Percentiles rank a stretch among this genome's conserved stretches.
Conservation (phyloP, 1,140 invertebrate species). For the Steinernema khuongi region DNA sequence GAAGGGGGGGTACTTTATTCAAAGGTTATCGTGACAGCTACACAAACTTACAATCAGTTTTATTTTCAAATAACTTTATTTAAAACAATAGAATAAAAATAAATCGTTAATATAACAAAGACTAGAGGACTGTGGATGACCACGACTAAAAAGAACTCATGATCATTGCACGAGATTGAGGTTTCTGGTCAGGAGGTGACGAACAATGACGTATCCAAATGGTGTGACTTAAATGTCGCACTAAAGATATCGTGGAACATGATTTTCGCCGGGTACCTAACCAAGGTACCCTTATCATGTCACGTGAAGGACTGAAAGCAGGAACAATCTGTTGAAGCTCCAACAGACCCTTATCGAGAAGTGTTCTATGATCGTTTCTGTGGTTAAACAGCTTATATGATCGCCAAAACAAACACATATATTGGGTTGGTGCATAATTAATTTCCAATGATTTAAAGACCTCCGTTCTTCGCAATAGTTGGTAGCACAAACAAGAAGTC, state of each 20-base stretch:
- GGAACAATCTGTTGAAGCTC: too few relatives aligned
- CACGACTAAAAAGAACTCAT: conserved; percentile 17
- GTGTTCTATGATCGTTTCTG: too few relatives aligned
- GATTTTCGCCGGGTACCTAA: background rate
- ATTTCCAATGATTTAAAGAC: too few relatives aligned
- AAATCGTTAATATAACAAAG: background rate
- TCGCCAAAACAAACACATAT: too few relatives aligned
- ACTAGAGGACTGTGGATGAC: conserved; percentile 16
- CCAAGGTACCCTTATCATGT: too few relatives aligned
- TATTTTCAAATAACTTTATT: background rate
- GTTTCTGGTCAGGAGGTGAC: background rate
- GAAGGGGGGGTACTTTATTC: background rate
- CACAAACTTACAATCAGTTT: background rate
- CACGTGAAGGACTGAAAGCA: too few relatives aligned
- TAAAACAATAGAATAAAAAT: background rate
- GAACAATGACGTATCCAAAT: background rate
- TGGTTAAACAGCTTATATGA: too few relatives aligned
- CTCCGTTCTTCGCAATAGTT: too few relatives aligned
- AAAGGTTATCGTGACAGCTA: too few relatives aligned
- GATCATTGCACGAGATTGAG: conserved; percentile 5
- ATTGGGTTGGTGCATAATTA: too few relatives aligned
- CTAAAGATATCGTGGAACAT: background rate
- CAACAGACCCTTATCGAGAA: too few relatives aligned
- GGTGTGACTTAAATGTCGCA: background rate
- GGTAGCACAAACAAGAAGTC: too few relatives aligned